These are phyloP conservation scores for Aphidius colemani DNA, from an alignment of 2,888 invertebrate species.

Conservation along the genomic window DNA sequence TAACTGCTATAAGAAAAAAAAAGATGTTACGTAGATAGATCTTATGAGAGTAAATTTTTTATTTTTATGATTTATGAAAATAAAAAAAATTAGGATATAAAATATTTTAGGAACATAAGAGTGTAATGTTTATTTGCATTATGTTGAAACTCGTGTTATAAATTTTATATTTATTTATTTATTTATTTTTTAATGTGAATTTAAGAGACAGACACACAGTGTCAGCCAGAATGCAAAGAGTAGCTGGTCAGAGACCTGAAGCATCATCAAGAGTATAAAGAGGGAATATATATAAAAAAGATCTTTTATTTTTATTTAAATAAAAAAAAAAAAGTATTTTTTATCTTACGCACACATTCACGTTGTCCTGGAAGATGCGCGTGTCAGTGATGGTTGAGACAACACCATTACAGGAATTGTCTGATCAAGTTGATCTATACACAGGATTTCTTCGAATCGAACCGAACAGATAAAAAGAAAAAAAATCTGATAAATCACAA, in stretches of 20 bases:
- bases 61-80: too few species aligned
- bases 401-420: background rate
- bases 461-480: background rate
- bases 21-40: too few species aligned
- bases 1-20: background rate
- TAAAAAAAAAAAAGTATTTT: background rate
- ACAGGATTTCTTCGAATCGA: too few species aligned
- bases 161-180: too few species aligned
- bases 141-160: too few species aligned
- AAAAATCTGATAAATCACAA: background rate
- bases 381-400: constrained; percentile 4
- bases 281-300: background rate
- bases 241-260: constrained; percentile 6
- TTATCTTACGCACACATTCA: constrained; percentile 20
- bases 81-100: too few species aligned
- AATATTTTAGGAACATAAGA: too few species aligned
- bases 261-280: background rate
- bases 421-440: too few species aligned
- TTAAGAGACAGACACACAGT: background rate
- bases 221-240: constrained; percentile 12
- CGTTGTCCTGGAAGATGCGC: constrained; percentile 1
- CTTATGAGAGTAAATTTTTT: too few species aligned
- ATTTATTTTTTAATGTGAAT: background rate
- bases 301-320: constrained; percentile 1
- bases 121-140: too few species aligned